Conservation (phyloP, 2,113 vertebrate species). For the Coptodon bakossiorum region DNA sequence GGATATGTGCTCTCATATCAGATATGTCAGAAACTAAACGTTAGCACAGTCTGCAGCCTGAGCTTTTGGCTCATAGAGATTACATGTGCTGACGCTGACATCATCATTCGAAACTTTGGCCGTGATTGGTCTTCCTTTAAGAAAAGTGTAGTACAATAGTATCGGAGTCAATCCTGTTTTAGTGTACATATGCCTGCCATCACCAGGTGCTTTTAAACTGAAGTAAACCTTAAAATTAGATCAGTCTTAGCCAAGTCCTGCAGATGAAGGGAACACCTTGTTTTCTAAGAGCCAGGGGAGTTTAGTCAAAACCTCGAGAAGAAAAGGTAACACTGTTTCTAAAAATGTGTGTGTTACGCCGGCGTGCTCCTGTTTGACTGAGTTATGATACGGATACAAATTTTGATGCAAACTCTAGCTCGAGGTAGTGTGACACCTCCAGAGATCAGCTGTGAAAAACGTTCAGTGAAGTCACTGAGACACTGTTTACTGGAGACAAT, state of each 20-base stretch:
- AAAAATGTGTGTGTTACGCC: not conserved
- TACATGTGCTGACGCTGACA: not conserved
- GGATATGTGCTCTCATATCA: not conserved
- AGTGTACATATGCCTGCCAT: not conserved
- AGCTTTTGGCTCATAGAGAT: not conserved
- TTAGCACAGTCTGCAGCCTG: not conserved
- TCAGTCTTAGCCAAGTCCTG: not conserved
- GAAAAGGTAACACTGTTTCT: not conserved
- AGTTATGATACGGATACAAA: not conserved
- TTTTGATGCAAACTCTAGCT: not conserved
- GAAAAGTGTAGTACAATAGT: not conserved
- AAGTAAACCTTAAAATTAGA: not conserved
- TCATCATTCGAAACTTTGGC: not conserved
- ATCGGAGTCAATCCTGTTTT: not conserved
- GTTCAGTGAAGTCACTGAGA: not conserved
- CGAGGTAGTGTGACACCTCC: not conserved
- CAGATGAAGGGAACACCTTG: not conserved
- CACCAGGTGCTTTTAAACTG: not conserved
- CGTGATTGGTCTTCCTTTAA: not conserved
- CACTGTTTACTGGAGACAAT: not conserved
- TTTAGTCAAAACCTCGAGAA: not conserved
- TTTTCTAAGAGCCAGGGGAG: not conserved
- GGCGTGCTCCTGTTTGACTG: not conserved
- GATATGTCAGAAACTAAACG: not conserved
- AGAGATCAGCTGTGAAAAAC: not conserved